Base-by-base conservation (phyloP, 2,797 vertebrate species). In the Mastacembelus armatus region DNA sequence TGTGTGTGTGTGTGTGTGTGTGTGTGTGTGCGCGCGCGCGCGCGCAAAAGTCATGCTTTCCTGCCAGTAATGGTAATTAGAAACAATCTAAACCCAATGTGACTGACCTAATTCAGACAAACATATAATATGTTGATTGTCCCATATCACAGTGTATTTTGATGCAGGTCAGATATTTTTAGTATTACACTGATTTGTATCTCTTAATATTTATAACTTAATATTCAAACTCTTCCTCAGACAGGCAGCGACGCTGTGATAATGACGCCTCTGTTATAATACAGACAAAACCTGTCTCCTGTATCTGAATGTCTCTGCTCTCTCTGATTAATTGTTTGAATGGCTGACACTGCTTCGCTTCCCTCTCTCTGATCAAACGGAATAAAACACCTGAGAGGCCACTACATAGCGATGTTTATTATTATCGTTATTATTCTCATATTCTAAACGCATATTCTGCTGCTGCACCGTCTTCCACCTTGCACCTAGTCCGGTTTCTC, bases 301-400 rank as follows among this genome's bases (percentile, higher is more conserved):
- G 10, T 49, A 58, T 40, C n/a, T n/a, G n/a, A n/a, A n/a, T n/a
- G n/a, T n/a, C n/a, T n/a, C n/a, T n/a, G n/a, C n/a, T n/a, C n/a
- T n/a, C n/a, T n/a, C n/a, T n/a, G n/a, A n/a, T n/a, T n/a, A n/a
- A n/a, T n/a, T n/a, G n/a, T n/a, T n/a, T n/a, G n/a, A n/a, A n/a
- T n/a, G n/a, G 55, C 54, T 71, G 50, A 60, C 58, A 64, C 56
- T 51, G 18, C 61, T 49, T 43, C 45, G 22, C 58, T 33, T 62
- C n/a, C n/a, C n/a, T n/a, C n/a, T n/a, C 52, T 57, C 60, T 54
- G 59, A 81, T 84, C 68, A 85, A 76, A 78, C 71, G 59, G 66
- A 85, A 83, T 67, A 76, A 85, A 76, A 79, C 44, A 70, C 38
- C 26, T 56, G 40, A 74, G 16, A 66, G 29, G 11, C 22, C 52